Base-by-base conservation (phyloP, 2,797 vertebrate genomes). In the Tiaroga cobitis region DNA sequence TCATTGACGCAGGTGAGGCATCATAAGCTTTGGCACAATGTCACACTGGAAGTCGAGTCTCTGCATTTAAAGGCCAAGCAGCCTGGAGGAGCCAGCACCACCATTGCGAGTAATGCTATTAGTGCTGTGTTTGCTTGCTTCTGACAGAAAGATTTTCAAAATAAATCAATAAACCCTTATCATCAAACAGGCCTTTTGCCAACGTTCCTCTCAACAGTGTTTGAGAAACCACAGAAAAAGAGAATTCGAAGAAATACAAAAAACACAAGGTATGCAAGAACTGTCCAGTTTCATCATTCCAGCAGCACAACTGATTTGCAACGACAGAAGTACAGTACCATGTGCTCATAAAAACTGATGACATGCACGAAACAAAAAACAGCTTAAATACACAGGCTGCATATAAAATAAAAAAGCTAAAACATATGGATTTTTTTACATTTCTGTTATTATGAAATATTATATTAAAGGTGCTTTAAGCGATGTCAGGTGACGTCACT, bases 91-190 rank as follows among this genome's bases (percentile, higher is more conserved):
- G 85, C 78, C 43, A 88, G 80, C 65, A 59, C 83, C 68, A 79
- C 59, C 80, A 80, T 49, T 37, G 76, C 81, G 68, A 82, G 29
- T 89, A 87, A 84, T 77, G 84, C 67, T 87, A 78, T 89, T 89
- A 88, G 87, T 70, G n/a, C 76, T 82, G 79, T 87, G 16, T 80
- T 90, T 89, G 85, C 81, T 87, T 88, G 89, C 75, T 81, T 89
- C 82, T 90, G 85, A 92, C 89, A 87, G 87, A 92, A 88, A 79
- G 63, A 84, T 82, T 89, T 88, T 88, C 29, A 90, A 82, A 73
- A 89, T 84, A 84, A 86, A 90, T 87, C 87, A 88, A 85, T 87
- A 89, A 87, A 41, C n/a, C 49, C 86, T 88, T 86, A 87, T 82
- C 86, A 75, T 79, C 79, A 74, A 80, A 77, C 81, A 80, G 88